These are phyloP conservation scores for Cavia porcellus DNA, from an alignment of 2,113 vertebrate genomes.

Conservation along the genomic window DNA sequence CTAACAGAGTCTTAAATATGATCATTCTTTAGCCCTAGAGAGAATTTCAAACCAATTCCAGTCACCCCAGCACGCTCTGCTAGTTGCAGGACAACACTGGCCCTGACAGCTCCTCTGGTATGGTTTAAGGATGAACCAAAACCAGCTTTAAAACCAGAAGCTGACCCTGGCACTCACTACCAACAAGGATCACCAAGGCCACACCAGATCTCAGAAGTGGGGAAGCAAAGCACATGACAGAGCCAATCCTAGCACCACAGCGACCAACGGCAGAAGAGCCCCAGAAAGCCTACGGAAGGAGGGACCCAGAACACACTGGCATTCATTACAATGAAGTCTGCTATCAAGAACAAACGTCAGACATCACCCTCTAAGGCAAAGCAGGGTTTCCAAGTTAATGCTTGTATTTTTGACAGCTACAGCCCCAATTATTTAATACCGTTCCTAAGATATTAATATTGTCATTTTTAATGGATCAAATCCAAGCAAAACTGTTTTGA, in stretches of 20 bases:
- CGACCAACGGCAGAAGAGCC: not conserved
- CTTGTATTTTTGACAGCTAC: constrained; percentile 8
- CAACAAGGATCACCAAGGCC: constrained; percentile 6
- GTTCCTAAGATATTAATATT: constrained; percentile 30
- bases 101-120: not conserved
- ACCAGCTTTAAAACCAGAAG: constrained; percentile 29
- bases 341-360: constrained; percentile 20
- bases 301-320: not conserved
- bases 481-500: constrained; percentile 53
- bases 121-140: constrained; percentile 8
- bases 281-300: not conserved
- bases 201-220: not conserved
- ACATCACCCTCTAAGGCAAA: constrained; percentile 56
- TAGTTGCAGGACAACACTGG: not conserved
- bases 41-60: constrained; percentile 31
- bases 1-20: constrained; percentile 25
- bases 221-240: not conserved
- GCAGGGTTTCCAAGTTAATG: not conserved
- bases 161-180: not conserved
- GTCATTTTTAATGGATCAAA: constrained; percentile 33
- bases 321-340: constrained; percentile 36
- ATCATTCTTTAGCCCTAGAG: not conserved
- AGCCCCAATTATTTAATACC: constrained; percentile 42
- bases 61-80: constrained; percentile 26
- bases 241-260: not conserved